Evolutionary conservation across 2,888 invertebrate species (phyloP), one percentile per base, ranked within the genome.

Genomic region (Lycaena phlaeas): DNA sequence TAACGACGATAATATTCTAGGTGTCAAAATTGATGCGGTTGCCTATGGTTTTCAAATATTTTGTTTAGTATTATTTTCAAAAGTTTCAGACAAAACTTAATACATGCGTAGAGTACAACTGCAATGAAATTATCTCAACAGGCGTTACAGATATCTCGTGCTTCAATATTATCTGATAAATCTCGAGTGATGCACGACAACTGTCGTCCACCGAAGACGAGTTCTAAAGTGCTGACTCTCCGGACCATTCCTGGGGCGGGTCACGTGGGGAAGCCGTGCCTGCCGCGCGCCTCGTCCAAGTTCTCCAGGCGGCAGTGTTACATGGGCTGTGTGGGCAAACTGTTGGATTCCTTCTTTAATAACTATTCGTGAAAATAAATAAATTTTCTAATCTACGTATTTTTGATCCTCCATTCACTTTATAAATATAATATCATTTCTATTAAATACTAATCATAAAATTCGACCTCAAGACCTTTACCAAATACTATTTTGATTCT

Each of bases 321-420:
- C 46, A 54, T 73, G 11, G 72, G 75, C 0, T 69, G 70, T 45
- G 25, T 76, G 28, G 69, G 59, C 1, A 79, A 75, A 53, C 54
- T 79, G 26, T 34, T 81, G 0, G 74, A 79, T 44, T 75, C 77
- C 1, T 81, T 81, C 43, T 58, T 75, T 14, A 74, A 61, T 43
- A 68, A 68, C 50, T 68, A 64, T 36, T 65, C 64, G 2, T 73
- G 52, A 42, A 38, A 26, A n/a, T 29, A 7, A 17, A 18, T 12
- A 34, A 34, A 34, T 1, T 12, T 2, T 22, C 5, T n/a, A n/a
- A n/a, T n/a, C n/a, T n/a, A n/a, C n/a, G n/a, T n/a, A n/a, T n/a
- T n/a, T n/a, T n/a, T n/a, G n/a, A n/a, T n/a, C n/a, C n/a, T n/a
- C n/a, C n/a, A n/a, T n/a, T n/a, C n/a, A n/a, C n/a, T n/a, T n/a